Evolutionary conservation across 2,113 vertebrate genomes (phyloP), one percentile per base, ranked within the genome.

Genomic region (Nestor notabilis): DNA sequence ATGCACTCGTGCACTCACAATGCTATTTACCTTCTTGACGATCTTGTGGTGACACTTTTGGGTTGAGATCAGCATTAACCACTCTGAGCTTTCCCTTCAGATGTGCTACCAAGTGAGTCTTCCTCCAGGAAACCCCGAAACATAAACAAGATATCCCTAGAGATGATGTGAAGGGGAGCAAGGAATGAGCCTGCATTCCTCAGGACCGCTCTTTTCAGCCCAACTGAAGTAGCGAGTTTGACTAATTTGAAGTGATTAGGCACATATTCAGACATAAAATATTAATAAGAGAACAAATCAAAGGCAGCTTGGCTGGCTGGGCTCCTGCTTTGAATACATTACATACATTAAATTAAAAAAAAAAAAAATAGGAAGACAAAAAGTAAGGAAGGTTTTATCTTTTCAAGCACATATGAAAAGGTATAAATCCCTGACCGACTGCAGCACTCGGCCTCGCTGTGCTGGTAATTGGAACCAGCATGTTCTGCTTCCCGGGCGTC

Each of bases 231-330:
- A 78, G 52, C 6, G 20, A 76, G 49, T 80, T 90, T 24, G 46
- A 79, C 66, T 92, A 82, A 96, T 91, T 61, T 55, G 75, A 85
- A 85, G 81, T 3, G 5, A 95, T 92, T 61, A 83, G 74, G 56
- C 78, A 81, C 72, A 84, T 75, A 89, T 78, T 86, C 78, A 94
- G 86, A 64, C 66, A 72, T 53, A 53, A 72, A 90, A 89, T 61
- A 70, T 90, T 90, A 96, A 94, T 29, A 74, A 28, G 49, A 76
- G 75, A 76, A 82, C 21, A 83, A 97, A 93, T 95, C 81, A 91
- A 89, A 97, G 88, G 53, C 29, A 79, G 74, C 39, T 80, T 52
- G n/a, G 58, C 83, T 64, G 87, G 27, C 78, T 53, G 74, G 56
- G 61, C 41, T 87, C 69, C 55, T 60, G 39, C 84, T 88, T 82